Base-by-base conservation (phyloP, 2,113 vertebrate genomes). In the Furnarius figulus region DNA sequence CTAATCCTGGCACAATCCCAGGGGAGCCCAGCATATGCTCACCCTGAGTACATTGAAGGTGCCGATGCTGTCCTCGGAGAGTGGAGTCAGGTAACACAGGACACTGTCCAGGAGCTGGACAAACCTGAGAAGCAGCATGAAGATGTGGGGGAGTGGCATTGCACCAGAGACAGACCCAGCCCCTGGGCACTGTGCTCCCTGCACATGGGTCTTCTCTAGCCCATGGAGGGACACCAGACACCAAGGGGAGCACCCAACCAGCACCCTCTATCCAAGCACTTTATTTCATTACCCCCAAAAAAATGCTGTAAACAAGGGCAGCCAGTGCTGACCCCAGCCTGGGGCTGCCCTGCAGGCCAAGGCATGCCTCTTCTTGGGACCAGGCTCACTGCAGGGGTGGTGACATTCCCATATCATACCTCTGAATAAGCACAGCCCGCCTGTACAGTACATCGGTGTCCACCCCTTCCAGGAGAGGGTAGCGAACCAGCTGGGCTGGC, bases 11-110 rank as follows among this genome's bases (percentile, higher is more conserved):
- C 33, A 70, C 21, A 39, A 58, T 28, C 33, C 27, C 46, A 37
- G 14, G 30, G 13, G 15, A 65, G 3, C 33, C 78, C 2, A 1
- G 46, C 22, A 35, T 70, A 61, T 0, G 0, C 98, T 98, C 71
- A 99, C 99, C 98, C 99, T 99, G 94, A 99, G 98, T n/a, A 98
- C 98, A 93, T 85, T 98, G 96, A 99, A 99, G 73, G 99, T 99
- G 20, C 99, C 98, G 0, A 98, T 89, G 22, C 98, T 99, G 94
- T 99, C 99, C 89, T 99, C 99, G 20, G 98, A 99, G 73, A 98
- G 97, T 5, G 99, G 99, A 21, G 99, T 97, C 89, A 99, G 90
- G 86, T 99, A 99, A 82, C 97, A 98, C 67, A 99, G 97, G 67
- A 99, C 98, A n/a, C 97, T 98, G 91, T 99, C 99, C 90, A 99